These are phyloP conservation scores for Hyppa rectilinea DNA, from an alignment of 2,888 invertebrate species.

Conservation along the genomic window DNA sequence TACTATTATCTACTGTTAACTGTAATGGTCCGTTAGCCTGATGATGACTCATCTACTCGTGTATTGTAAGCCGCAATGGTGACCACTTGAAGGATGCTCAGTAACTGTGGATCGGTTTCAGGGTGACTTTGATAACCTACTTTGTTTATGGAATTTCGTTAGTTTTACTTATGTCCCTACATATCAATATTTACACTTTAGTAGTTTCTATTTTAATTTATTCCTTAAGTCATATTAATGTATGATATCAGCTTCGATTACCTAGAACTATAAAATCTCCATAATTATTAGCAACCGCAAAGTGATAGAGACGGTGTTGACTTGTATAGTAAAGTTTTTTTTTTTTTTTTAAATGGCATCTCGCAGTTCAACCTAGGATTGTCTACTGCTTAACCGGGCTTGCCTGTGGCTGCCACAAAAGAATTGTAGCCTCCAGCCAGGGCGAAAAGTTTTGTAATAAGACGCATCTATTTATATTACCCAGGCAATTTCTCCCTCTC, in stretches of 20 bases:
- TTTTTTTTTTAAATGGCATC: too few relatives aligned
- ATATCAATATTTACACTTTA: conserved; percentile 4
- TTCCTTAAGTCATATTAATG: conserved; percentile 5
- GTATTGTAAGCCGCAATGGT: background rate
- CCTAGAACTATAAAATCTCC: conserved; percentile 33
- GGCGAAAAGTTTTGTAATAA: conserved; percentile 44
- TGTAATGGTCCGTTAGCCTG: conserved; percentile 17
- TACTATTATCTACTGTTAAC: conserved; percentile 4
- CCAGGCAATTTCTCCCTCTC: conserved; percentile 42
- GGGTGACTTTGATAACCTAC: background rate
- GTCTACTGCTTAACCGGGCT: too few relatives aligned
- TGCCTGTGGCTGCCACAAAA: too few relatives aligned
- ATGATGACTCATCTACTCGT: background rate
- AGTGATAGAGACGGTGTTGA: conserved; percentile 28
- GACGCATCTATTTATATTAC: conserved; percentile 45
- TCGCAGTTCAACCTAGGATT: too few relatives aligned
- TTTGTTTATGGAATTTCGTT: background rate
- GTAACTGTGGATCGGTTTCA: background rate
- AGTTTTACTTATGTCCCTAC: background rate
- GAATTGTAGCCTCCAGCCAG: too few relatives aligned
- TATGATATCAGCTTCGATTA: conserved; percentile 17
- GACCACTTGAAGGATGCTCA: background rate
- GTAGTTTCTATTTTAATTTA: conserved; percentile 15
- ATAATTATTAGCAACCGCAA: conserved; percentile 30
- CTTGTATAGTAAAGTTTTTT: conserved; percentile 48